phyloP scores from a whole-genome alignment of 2,113 vertebrate species.

The Platycercus adscitus region DNA sequence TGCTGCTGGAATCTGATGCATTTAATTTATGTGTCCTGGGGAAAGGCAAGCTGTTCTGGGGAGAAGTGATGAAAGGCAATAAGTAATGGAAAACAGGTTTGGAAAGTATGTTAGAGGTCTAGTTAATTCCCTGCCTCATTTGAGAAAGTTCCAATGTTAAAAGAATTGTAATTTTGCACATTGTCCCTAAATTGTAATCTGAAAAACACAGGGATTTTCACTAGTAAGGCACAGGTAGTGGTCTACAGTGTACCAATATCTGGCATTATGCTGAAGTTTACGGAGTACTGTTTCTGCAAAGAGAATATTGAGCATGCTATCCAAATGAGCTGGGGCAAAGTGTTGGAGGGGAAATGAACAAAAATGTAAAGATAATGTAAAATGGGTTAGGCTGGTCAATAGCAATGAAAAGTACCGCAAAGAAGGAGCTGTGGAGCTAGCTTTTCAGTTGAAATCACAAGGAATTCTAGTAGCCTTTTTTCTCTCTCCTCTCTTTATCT shows the following conservation, averaged over 20 bases:
- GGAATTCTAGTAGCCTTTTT: not conserved
- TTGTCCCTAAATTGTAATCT: not conserved
- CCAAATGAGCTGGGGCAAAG: not conserved
- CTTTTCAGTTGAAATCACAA: not conserved
- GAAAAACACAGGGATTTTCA: not conserved
- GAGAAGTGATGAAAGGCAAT: not conserved
- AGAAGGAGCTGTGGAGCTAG: not conserved
- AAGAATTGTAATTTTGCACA: not conserved
- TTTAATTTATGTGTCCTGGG: not conserved
- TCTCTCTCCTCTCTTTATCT: not conserved
- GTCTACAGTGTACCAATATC: not conserved
- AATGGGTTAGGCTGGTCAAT: not conserved
- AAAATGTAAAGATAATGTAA: not conserved
- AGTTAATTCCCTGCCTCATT: not conserved
- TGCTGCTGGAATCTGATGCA: not conserved
- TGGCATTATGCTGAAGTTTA: not conserved
- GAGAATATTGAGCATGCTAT: not conserved
- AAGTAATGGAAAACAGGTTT: slow-evolving; percentile 23
- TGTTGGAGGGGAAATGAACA: not conserved
- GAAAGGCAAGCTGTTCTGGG: not conserved
- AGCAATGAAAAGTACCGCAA: not conserved
- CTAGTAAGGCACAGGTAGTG: not conserved
- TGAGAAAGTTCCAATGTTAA: not conserved
- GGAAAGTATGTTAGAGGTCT: not conserved
- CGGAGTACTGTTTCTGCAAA: not conserved